Evolutionary conservation across 2,113 vertebrate species (phyloP).

Genomic region (Archocentrus centrarchus): DNA sequence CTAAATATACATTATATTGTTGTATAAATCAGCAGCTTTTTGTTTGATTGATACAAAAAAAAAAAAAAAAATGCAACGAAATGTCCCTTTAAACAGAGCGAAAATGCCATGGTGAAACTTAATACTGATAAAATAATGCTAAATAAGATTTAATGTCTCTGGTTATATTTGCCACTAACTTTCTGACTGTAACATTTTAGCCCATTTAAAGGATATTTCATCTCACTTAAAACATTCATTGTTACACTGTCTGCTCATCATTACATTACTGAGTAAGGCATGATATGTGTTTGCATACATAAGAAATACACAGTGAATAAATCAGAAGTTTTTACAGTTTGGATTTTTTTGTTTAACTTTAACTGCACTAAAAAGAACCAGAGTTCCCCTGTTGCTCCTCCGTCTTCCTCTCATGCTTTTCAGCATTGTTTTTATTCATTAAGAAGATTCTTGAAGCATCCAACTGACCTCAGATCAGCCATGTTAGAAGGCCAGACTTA

Average conservation of each 20-base stretch:
- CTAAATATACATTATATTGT: not conserved
- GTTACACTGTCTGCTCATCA: not conserved
- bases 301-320: not conserved
- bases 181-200: not conserved
- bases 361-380: not conserved
- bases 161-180: not conserved
- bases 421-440: not conserved
- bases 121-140: constrained; percentile 8
- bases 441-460: not conserved
- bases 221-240: constrained; percentile 17
- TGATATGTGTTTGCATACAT: not conserved
- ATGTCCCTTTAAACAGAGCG: constrained; percentile 31
- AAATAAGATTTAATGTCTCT: not conserved
- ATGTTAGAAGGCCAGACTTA: not conserved
- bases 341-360: not conserved
- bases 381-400: not conserved
- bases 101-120: not conserved
- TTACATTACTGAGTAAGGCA: constrained; percentile 2
- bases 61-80: not conserved
- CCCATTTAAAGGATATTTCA: constrained; percentile 47
- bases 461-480: not conserved
- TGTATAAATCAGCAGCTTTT: constrained; percentile 39
- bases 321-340: not conserved
- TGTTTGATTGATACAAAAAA: constrained; percentile 11
- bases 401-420: not conserved